phyloP scores from a whole-genome alignment of 2,113 vertebrate genomes.

The Pomatorhinus ruficollis region DNA sequence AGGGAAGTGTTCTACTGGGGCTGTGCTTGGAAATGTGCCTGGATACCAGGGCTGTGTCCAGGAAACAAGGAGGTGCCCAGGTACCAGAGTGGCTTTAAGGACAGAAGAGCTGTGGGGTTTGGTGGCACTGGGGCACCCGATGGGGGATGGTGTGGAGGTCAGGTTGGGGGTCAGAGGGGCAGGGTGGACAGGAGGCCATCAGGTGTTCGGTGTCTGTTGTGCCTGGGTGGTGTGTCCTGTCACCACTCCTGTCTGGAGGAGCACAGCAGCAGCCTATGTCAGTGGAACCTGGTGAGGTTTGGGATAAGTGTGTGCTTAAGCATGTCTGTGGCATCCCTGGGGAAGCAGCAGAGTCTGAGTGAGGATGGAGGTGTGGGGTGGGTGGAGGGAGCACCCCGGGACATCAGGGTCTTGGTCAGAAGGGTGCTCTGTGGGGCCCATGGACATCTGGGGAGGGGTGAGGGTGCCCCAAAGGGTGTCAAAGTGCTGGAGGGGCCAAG shows the following conservation, averaged over 20 bases:
- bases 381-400: not conserved
- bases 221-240: rapidly evolving
- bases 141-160: not conserved
- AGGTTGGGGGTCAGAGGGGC: not conserved
- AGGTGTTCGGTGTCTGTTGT: not conserved
- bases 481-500: not conserved
- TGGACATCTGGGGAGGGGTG: not conserved
- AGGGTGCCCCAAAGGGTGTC: not conserved
- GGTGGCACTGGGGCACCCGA: rapidly evolving
- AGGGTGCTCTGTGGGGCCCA: not conserved
- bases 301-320: not conserved
- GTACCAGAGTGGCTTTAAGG: not conserved
- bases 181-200: not conserved
- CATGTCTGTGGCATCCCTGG: rapidly evolving
- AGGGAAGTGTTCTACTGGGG: not conserved
- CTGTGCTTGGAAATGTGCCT: not conserved
- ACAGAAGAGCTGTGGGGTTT: not conserved
- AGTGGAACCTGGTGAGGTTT: not conserved
- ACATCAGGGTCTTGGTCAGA: not conserved
- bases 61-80: rapidly evolving
- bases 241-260: rapidly evolving
- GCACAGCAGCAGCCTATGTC: not conserved
- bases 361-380: not conserved
- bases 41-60: no score
- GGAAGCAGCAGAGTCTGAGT: not conserved